Evolutionary conservation across 2,888 invertebrate species (phyloP), one percentile per base, ranked within the genome.

Genomic region (Galerucella calmariensis): DNA sequence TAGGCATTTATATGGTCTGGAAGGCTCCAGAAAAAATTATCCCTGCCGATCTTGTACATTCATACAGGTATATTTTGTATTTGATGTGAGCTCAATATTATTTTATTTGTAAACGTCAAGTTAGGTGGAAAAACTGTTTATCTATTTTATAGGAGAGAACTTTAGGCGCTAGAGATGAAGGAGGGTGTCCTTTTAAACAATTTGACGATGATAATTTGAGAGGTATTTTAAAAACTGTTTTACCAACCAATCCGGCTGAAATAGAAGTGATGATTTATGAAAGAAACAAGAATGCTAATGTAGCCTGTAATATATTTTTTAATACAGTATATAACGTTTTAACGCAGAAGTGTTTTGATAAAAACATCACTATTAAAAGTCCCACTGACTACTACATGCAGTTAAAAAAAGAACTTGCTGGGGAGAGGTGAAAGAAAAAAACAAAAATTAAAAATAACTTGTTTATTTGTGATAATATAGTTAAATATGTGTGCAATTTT

Each of bases 1-100:
- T 68, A 88, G 92, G 75, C 94, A 94, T 82, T 88, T 93, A 86
- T 94, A 94, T 88, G 94, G 94, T 0, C 86, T 93, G 67, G 93
- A 93, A 86, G 94, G 94, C n/a, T 79, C 81, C 20, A 88, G 90
- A 78, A 91, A 89, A 80, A 90, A 88, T 80, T 93, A 93, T 81
- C 85, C 86, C 61, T 90, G 91, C 16, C 90, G 91, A 59, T 90
- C 88, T 77, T 94, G 94, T 82, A 81, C 86, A 20, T 82, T 87
- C 70, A 89, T 94, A 65, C 92, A 93, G 86, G 91, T 92, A 74
- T 41, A 4, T 10, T 59, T 8, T 24, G 35, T 27, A n/a, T 27
- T 35, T 27, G 2, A 5, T 35, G 35, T 20, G 20, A 16, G 16
- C 35, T 41, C 35, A 8, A 41, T 41, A 41, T 9, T 41, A 41